Conservation (phyloP, 2,888 invertebrate species). For the Synergus japonicus region DNA sequence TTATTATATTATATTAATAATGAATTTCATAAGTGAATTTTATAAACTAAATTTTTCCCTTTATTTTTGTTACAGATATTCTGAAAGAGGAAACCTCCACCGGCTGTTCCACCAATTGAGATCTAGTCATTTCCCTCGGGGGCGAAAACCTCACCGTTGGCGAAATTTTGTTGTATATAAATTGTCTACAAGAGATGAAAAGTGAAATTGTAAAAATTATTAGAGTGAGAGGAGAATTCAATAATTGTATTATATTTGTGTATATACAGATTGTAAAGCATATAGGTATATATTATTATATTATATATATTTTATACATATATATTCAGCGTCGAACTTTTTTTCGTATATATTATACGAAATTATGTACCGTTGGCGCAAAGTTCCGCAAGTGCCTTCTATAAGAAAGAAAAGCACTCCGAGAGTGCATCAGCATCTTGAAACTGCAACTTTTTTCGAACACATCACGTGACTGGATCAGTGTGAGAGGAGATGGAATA, state of each 20-base stretch:
- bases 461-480: slow-evolving; percentile 11
- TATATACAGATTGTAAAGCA: slow-evolving; percentile 5
- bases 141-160: not conserved
- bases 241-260: not conserved
- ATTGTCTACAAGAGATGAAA: not conserved
- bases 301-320: not conserved
- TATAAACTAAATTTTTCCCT: slow-evolving; percentile 40
- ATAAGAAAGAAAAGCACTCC: not conserved
- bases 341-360: not conserved
- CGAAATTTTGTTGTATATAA: not conserved
- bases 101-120: slow-evolving; percentile 70
- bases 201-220: slow-evolving; percentile 2
- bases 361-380: not conserved
- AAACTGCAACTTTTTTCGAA: slow-evolving; percentile 16
- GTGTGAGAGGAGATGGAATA: slow-evolving; percentile 37
- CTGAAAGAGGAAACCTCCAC: slow-evolving; percentile 49
- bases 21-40: too few relatives aligned
- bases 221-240: not conserved
- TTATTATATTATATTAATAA: too few relatives aligned
- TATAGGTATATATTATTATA: slow-evolving; percentile 13
- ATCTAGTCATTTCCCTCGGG: slow-evolving; percentile 70
- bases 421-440: not conserved
- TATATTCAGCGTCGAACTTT: not conserved
- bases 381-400: slow-evolving; percentile 31
- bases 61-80: slow-evolving; percentile 65